Evolutionary conservation across 2,888 invertebrate species (phyloP), one percentile per base, ranked within the genome.

Genomic region (Drepana falcataria): DNA sequence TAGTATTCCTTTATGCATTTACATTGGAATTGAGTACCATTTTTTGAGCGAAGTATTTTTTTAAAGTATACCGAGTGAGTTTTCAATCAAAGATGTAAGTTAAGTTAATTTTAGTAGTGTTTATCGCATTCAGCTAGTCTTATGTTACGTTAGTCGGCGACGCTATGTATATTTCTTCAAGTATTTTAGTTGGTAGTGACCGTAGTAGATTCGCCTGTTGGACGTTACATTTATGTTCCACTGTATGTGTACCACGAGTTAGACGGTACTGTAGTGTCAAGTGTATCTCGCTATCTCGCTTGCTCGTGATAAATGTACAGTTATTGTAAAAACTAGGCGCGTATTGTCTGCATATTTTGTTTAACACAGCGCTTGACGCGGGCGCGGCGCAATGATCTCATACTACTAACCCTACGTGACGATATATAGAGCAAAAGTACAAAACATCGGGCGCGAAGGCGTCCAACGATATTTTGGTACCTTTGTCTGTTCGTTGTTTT

Each of bases 101-200:
- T 87, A 87, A 89, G 86, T 90, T 79, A 81, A 75, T 79, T 77
- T 83, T 80, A 74, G 76, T 89, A 88, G 88, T 89, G 81, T 87
- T 85, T 87, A 88, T 87, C 83, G 87, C 91, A 88, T 90, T 91
- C 88, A 83, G 79, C 91, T 91, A 91, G 91, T 91, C 91, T 90
- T 90, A 90, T 86, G 85, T 90, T 88, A 80, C 74, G 77, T 85
- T 86, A 77, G 83, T 75, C 76, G 83, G 57, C 79, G 81, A 77
- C 83, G 83, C 21, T 63, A 63, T 61, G 51, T 51, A 51, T 90
- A 87, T 91, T 90, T 90, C 90, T 89, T 87, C 78, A 81, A 81
- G 86, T 85, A 73, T 69, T 80, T 76, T 85, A 81, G 77, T 78
- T 84, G 21, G 75, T 75, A 75, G 75, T 44, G 9, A 9, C 75